Conservation (phyloP, 1,140 invertebrate genomes). For the Heliconius hermathena region DNA sequence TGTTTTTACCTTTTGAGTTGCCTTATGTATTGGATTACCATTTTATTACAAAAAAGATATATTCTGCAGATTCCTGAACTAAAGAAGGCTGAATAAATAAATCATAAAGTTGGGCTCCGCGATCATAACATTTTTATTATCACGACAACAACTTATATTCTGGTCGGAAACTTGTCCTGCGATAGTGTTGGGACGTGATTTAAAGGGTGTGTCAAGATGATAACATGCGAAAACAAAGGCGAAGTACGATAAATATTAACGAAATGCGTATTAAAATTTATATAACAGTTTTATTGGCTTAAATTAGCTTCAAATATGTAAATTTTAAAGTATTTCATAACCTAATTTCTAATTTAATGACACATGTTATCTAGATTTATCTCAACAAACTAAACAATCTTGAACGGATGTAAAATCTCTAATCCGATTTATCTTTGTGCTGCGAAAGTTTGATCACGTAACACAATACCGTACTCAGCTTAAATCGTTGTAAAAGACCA, state of each 20-base stretch:
- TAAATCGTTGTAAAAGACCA: not conserved
- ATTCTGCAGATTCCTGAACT: conserved; percentile 51
- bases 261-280: not conserved
- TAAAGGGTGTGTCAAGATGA: not conserved
- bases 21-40: conserved; percentile 47
- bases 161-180: conserved; percentile 45
- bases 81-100: conserved; percentile 57
- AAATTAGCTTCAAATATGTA: not conserved
- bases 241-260: not conserved
- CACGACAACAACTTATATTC: conserved; percentile 53
- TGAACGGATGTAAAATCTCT: no score
- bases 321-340: no score
- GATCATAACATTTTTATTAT: conserved; percentile 71
- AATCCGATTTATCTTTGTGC: not conserved
- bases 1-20: conserved; percentile 46
- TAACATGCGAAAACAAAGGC: not conserved
- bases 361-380: no score
- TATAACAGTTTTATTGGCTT: not conserved
- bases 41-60: conserved; percentile 49
- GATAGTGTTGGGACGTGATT: not conserved
- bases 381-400: no score
- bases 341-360: no score
- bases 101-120: conserved; percentile 59
- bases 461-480: not conserved
- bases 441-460: not conserved